phyloP scores from a whole-genome alignment of 1,140 invertebrate genomes.

The Drosophila neocordata region DNA sequence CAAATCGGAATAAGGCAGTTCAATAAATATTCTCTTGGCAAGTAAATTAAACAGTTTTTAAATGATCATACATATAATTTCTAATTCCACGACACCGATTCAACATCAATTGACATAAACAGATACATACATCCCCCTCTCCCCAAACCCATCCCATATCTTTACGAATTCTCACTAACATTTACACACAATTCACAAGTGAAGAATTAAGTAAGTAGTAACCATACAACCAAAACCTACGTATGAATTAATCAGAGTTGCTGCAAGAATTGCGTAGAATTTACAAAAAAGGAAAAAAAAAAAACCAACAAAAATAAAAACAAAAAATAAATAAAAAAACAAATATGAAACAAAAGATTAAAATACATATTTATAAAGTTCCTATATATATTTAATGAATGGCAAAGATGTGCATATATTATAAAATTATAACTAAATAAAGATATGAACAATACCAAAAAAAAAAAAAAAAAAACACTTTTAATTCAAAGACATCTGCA shows the following conservation, averaged over 20 bases:
- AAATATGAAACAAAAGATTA: conserved; percentile 30
- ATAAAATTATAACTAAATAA: conserved; percentile 72
- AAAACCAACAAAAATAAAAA: not conserved
- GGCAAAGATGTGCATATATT: conserved; percentile 76
- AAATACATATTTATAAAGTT: conserved; percentile 71
- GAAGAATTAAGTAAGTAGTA: conserved; percentile 14
- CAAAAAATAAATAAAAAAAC: conserved; percentile 32
- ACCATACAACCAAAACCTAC: conserved; percentile 15
- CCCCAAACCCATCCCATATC: not conserved
- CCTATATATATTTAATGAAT: conserved; percentile 71
- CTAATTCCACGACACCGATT: not conserved
- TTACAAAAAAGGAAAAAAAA: conserved; percentile 24
- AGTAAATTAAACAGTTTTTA: no score
- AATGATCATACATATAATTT: no score
- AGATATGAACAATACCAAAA: conserved; percentile 37
- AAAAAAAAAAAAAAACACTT: not conserved
- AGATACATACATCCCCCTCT: not conserved
- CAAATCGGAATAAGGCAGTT: not conserved
- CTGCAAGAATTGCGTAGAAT: conserved; percentile 56
- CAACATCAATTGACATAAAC: not conserved
- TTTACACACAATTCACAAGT: not conserved
- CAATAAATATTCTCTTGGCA: not conserved
- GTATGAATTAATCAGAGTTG: conserved; percentile 58
- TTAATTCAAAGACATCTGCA: not conserved
- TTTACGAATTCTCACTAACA: not conserved